Evolutionary conservation across 1,140 invertebrate species (phyloP), one percentile per base, ranked within the genome.

Genomic region (Adoxophyes honmai): DNA sequence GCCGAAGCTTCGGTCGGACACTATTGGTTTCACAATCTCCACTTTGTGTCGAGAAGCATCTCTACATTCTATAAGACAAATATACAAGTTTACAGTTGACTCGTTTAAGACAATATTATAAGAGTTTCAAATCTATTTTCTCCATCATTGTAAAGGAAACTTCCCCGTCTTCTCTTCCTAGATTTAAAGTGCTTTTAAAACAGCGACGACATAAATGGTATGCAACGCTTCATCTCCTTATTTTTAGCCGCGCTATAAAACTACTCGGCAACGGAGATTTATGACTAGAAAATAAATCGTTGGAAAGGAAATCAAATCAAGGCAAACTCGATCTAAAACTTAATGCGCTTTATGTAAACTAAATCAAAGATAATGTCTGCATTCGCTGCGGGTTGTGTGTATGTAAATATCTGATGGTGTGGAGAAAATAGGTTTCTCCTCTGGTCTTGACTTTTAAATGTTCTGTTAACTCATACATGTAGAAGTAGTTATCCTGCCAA

Each of bases 21-120:
- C n/a, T n/a, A n/a, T 72, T 78, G 73, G 62, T 67, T 77, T 60
- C 70, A 68, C 72, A 72, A 72, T 73, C n/a, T n/a, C n/a, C n/a
- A n/a, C n/a, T n/a, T n/a, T n/a, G n/a, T n/a, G n/a, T n/a, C n/a
- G n/a, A n/a, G n/a, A n/a, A 18, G 42, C 42, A 15, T 28, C 18
- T 48, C 42, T 42, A 16, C 21, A 21, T 21, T 10, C 18, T 48
- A 21, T 28, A 16, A 42, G 39, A 14, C 21, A 4, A 28, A 48
- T n/a, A 11, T 48, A 33, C 18, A 48, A 48, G 18, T 28, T 48
- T 28, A 48, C 21, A 3, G 21, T 28, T 28, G 21, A 28, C 21
- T 28, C 6, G 21, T 28, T 28, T 28, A 28, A 28, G 21, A 28
- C 21, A 3, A 6, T 3, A 28, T 6, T 28, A 6, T 3, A 6